Evolutionary conservation across 2,113 vertebrate species (phyloP).

Genomic region (Zosterops lateralis): DNA sequence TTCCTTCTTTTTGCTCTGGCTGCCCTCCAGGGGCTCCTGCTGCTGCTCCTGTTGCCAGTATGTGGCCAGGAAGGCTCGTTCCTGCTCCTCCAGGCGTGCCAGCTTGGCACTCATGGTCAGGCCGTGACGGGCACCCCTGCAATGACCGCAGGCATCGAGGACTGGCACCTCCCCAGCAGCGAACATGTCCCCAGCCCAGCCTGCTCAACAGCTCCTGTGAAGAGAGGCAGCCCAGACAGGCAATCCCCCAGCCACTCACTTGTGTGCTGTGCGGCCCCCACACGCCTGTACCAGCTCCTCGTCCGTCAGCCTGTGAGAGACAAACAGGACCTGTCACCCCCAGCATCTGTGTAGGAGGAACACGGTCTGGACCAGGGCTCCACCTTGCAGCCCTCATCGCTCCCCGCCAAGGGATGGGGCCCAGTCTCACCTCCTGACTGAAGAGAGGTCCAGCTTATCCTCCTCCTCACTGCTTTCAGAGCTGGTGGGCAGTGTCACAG

Average conservation of each 20-base stretch:
- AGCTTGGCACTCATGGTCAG: constrained; percentile 93
- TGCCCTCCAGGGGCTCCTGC: background rate
- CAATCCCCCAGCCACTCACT: constrained; percentile 73
- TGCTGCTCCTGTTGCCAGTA: background rate
- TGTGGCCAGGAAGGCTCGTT: constrained; percentile 84
- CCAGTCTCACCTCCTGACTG: constrained; percentile 69
- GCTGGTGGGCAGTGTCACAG: background rate
- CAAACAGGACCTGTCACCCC: background rate
- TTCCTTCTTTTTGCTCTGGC: background rate
- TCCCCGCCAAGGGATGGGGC: accelerated
- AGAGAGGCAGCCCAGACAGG: accelerated
- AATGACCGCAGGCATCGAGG: accelerated
- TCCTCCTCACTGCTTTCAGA: constrained; percentile 74
- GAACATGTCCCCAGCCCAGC: background rate
- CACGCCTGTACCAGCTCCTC: constrained; percentile 83
- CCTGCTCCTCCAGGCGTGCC: constrained; percentile 89
- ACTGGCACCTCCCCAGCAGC: background rate
- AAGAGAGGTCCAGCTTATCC: constrained; percentile 80
- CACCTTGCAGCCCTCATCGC: accelerated
- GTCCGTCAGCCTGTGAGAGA: constrained; percentile 78
- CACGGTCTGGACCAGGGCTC: accelerated
- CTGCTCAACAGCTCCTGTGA: accelerated
- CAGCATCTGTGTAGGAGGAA: accelerated
- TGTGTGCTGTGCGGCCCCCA: constrained; percentile 91
- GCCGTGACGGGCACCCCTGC: constrained; percentile 87